Conservation (phyloP, 2,797 vertebrate genomes). For the Danio kyathit region DNA sequence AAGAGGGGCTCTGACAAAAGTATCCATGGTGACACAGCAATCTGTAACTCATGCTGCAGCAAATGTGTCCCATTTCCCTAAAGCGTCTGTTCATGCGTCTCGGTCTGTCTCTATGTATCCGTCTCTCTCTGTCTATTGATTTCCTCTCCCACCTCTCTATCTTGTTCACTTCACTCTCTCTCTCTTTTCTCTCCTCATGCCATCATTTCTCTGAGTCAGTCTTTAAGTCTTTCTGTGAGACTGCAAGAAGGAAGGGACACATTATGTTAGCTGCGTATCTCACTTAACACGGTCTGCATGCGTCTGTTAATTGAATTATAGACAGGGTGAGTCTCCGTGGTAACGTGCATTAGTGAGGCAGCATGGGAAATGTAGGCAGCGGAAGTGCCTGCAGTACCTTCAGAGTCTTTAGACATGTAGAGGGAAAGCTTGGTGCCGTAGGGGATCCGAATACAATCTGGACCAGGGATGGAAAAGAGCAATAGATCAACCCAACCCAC, state of each 20-base stretch:
- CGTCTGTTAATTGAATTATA: slow-evolving; percentile 59
- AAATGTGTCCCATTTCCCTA: slow-evolving; percentile 68
- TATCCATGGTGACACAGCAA: slow-evolving; percentile 82
- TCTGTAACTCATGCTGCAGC: slow-evolving; percentile 82
- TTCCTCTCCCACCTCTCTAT: slow-evolving; percentile 8
- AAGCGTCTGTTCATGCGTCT: slow-evolving; percentile 7
- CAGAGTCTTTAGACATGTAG: slow-evolving; percentile 87
- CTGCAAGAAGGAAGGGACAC: slow-evolving; percentile 68
- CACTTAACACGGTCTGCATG: slow-evolving; percentile 76
- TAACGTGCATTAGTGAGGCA: slow-evolving; percentile 57
- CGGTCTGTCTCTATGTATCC: slow-evolving; percentile 1
- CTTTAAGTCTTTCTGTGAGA: not conserved
- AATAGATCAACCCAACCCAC: slow-evolving; percentile 63
- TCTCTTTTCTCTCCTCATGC: not conserved
- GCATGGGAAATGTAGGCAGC: slow-evolving; percentile 56
- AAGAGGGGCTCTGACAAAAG: slow-evolving; percentile 80
- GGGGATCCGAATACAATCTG: slow-evolving; percentile 89
- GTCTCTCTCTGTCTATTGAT: slow-evolving; percentile 8
- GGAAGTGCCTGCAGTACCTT: slow-evolving; percentile 80
- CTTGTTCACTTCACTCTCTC: slow-evolving; percentile 43
- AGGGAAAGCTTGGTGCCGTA: slow-evolving; percentile 88
- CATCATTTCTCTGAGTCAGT: slow-evolving; percentile 29
- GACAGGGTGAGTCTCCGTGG: slow-evolving; percentile 31
- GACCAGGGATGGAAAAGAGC: slow-evolving; percentile 82
- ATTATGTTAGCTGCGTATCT: slow-evolving; percentile 78